Evolutionary conservation across 2,113 vertebrate genomes (phyloP).

Genomic region (Puffinus mauretanicus): DNA sequence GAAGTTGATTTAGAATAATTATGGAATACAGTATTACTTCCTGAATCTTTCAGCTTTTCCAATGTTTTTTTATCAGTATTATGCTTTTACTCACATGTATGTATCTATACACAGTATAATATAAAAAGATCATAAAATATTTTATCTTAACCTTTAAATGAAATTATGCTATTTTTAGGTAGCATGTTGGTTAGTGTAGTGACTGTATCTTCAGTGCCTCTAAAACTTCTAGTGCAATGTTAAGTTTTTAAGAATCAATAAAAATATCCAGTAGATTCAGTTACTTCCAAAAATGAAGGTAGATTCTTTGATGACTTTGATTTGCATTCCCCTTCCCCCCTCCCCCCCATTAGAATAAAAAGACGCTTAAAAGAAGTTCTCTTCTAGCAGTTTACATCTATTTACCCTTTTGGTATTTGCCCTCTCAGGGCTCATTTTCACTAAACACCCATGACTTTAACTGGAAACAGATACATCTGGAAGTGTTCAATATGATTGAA

Average conservation of each 20-base stretch:
- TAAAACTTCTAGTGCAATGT: not conserved
- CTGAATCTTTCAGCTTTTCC: not conserved
- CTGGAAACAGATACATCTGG: not conserved
- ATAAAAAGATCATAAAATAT: not conserved
- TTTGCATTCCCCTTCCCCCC: accelerated
- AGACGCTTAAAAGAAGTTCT: not conserved
- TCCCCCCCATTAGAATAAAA: not conserved
- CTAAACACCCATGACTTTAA: not conserved
- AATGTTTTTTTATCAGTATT: not conserved
- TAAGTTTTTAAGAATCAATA: not conserved
- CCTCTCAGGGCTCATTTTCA: not conserved
- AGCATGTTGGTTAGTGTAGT: not conserved
- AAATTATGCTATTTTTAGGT: not conserved
- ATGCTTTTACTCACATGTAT: not conserved
- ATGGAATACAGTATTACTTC: not conserved
- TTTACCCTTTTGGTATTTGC: not conserved
- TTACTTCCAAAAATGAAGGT: not conserved
- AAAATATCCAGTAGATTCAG: not conserved
- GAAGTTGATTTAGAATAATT: not conserved
- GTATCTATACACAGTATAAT: not conserved
- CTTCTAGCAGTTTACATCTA: not conserved
- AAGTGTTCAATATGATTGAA: not conserved
- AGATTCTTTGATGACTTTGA: not conserved
- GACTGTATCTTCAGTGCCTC: not conserved
- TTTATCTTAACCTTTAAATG: not conserved